These are phyloP conservation scores for Aphaenogaster ashmeadi DNA, from an alignment of 1,140 invertebrate genomes.

Conservation along the genomic window DNA sequence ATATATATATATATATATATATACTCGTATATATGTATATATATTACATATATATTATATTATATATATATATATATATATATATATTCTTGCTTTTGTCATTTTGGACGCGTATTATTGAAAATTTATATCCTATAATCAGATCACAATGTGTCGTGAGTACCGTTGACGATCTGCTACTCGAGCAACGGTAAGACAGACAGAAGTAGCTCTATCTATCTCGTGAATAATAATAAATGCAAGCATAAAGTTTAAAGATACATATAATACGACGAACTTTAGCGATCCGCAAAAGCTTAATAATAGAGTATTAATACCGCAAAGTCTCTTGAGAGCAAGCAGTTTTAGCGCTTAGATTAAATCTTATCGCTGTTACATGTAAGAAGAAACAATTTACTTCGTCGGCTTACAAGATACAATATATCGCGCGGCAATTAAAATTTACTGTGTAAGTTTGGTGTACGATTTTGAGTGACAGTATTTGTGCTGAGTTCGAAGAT, in stretches of 20 bases:
- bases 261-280: slow-evolving; percentile 44
- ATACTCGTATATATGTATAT: not conserved
- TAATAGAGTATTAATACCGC: slow-evolving; percentile 53
- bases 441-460: slow-evolving; percentile 10
- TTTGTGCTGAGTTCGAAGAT: slow-evolving; percentile 55
- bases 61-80: slow-evolving; percentile 32
- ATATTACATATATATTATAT: slow-evolving; percentile 34
- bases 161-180: slow-evolving; percentile 55
- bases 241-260: slow-evolving; percentile 54
- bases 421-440: slow-evolving; percentile 27
- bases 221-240: slow-evolving; percentile 42
- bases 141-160: slow-evolving; percentile 68
- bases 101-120: slow-evolving; percentile 40
- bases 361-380: slow-evolving; percentile 48
- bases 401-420: slow-evolving; percentile 38
- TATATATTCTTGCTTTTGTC: slow-evolving; percentile 15
- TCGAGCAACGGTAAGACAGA: slow-evolving; percentile 59
- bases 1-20: slow-evolving; percentile 11
- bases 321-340: slow-evolving; percentile 57
- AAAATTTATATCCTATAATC: slow-evolving; percentile 51
- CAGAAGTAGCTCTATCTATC: slow-evolving; percentile 39
- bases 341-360: slow-evolving; percentile 60
- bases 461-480: slow-evolving; percentile 36
- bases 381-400: slow-evolving; percentile 35
- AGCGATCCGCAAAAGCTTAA: slow-evolving; percentile 43